Base-by-base conservation (phyloP, 2,113 vertebrate species). In the Lepidiolamprologus cunningtoni region DNA sequence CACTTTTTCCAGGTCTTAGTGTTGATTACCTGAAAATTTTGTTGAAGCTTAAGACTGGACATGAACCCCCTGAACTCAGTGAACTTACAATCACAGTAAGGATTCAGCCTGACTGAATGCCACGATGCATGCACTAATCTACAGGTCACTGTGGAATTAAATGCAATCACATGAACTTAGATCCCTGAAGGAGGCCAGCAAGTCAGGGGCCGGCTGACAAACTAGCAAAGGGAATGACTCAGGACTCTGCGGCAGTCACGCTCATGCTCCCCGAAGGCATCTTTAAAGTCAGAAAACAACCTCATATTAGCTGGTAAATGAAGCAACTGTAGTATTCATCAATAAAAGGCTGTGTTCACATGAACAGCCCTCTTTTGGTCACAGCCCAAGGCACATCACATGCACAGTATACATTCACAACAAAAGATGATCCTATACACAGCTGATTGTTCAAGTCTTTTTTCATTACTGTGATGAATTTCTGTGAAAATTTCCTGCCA, bases 271-370 rank as follows among this genome's bases (percentile, higher is more conserved):
- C 84, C 11, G 45, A 40, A 84, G 91, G 81, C 79, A 31, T 40
- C 86, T 80, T 47, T 78, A 55, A 83, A 71, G 85, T 82, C 71
- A 79, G 54, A 84, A 90, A 91, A 91, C 68, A 47, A 54, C 37
- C 87, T 85, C 81, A 58, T 87, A 95, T 93, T 92, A 92, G 45
- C 86, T 21, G 23, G 16, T 83, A 86, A 93, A 94, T 54, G 84
- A 91, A 87, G 68, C 33, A 33, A 84, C 82, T 42, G 90, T 89
- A 88, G 87, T 83, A 85, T 35, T 90, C 68, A 84, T 92, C 87
- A 86, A 71, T 86, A 86, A 50, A n/a, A 1, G 42, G 31, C 81
- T 58, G 85, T 58, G 81, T 92, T 94, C 79, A 85, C 61, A 4
- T 13, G 78, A 83, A 12, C 52, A 87, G 2, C 55, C 87, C 61